Evolutionary conservation across 2,888 invertebrate species (phyloP).

Genomic region (Cosmopolites sordidus): DNA sequence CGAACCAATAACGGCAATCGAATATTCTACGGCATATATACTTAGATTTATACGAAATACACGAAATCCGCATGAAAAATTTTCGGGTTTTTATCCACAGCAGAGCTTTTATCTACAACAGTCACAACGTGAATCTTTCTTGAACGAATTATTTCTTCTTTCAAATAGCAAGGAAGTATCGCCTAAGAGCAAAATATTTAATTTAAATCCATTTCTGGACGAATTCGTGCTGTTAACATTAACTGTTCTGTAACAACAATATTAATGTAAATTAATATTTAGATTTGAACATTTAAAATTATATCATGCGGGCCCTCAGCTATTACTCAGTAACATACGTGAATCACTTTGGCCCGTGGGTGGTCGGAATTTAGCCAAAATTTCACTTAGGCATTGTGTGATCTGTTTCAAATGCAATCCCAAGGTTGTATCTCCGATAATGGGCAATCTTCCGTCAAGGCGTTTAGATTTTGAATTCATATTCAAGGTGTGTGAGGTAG

Average conservation of each 20-base stretch:
- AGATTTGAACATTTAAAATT: conserved; percentile 20
- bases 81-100: neutral
- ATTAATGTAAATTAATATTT: conserved; percentile 17
- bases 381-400: conserved; percentile 1
- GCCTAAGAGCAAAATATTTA: neutral
- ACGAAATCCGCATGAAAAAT: no score
- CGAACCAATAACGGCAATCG: neutral
- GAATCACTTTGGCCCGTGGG: no score
- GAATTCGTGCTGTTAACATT: conserved; percentile 10
- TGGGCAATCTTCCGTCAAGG: no score
- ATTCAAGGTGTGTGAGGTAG: conserved; percentile 17
- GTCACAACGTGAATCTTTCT: no score
- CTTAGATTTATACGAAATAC: no score
- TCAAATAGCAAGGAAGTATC: neutral
- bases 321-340: conserved; percentile 21
- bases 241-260: conserved; percentile 11
- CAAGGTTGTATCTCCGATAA: no score
- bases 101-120: neutral
- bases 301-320: no score
- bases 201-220: no score
- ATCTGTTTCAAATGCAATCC: neutral
- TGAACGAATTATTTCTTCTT: neutral
- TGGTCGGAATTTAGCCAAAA: neutral
- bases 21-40: neutral
- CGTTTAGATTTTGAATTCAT: no score